Conservation (phyloP, 1,140 invertebrate species). For the Hylaeus volcanicus region DNA sequence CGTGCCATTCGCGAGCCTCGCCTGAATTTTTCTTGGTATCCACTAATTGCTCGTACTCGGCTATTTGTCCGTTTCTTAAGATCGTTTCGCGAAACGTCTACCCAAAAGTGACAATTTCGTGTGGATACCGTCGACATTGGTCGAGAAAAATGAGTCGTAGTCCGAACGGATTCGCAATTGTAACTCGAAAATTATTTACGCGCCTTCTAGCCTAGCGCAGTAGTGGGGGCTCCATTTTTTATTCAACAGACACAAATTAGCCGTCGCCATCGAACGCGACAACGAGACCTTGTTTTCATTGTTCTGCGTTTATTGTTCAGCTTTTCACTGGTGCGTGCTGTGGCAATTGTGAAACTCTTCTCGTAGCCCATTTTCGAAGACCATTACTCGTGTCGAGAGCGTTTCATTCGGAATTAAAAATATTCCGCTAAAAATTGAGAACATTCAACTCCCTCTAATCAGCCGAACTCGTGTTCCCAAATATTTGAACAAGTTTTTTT, state of each 20-base stretch:
- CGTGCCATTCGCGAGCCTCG: background rate
- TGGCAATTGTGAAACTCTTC: background rate
- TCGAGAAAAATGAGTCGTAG: constrained; percentile 4
- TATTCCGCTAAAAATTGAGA: no score
- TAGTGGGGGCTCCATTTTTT: background rate
- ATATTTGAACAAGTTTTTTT: no score
- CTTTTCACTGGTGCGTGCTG: background rate
- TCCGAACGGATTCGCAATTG: background rate
- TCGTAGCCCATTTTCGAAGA: background rate
- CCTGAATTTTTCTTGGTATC: constrained; percentile 8
- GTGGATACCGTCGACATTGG: background rate
- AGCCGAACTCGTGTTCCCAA: no score
- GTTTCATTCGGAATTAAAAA: no score
- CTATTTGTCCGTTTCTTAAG: background rate
- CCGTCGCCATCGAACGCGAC: background rate
- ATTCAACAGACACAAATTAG: constrained; percentile 10
- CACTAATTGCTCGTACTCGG: constrained; percentile 8
- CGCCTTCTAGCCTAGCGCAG: background rate
- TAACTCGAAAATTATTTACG: background rate
- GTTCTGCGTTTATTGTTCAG: background rate
- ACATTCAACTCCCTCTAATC: no score
- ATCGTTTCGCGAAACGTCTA: no score
- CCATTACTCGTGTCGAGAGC: no score
- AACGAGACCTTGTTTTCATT: background rate
- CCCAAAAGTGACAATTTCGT: background rate